Base-by-base conservation (phyloP, 30 jellyfish, hydroid and myxozoan genomes). In the Nemopilema nomurai region DNA sequence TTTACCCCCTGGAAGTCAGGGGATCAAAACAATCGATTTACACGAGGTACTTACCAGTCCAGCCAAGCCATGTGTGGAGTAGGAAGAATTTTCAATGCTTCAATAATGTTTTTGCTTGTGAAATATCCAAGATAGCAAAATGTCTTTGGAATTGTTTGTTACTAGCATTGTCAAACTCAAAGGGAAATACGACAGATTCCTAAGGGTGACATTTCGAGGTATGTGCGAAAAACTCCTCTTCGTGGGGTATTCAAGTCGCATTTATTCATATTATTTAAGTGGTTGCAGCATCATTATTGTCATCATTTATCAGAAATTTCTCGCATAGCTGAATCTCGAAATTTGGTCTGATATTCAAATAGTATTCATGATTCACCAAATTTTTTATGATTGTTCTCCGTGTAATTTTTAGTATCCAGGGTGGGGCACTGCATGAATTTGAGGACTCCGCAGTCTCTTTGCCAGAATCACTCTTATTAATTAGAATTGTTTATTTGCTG, bases 181-280 rank as follows among this genome's bases (percentile, higher is more conserved):
- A 69, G 98, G 98, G 67, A 93, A 83, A 68, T 70, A 85, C 81
- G 97, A 89, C 80, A 67, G 96, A 19, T 93, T 88, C 67, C 87
- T 78, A 65, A 80, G 74, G 24, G 77, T 85, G 18, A 70, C 86
- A 3, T 93, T 89, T 64, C 77, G 98, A 88, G 98, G 98, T 93
- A 77, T 28, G 93, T 25, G 27, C 8, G 4, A 18, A 1, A 53
- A 16, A 49, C 16, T 23, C 23, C 13, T n/a, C n/a, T n/a, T n/a
- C n/a, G n/a, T n/a, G n/a, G n/a, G n/a, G n/a, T n/a, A n/a, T n/a
- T n/a, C n/a, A n/a, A n/a, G n/a, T n/a, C n/a, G n/a, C n/a, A n/a
- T n/a, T n/a, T n/a, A n/a, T n/a, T n/a, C n/a, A n/a, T n/a, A n/a
- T n/a, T n/a, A n/a, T n/a, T n/a, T n/a, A n/a, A n/a, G n/a, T n/a